Percentiles rank a stretch among this genome's conserved stretches.
phyloP scores from a whole-genome alignment of 2,113 vertebrate genomes.

The Poicephalus gulielmi region DNA sequence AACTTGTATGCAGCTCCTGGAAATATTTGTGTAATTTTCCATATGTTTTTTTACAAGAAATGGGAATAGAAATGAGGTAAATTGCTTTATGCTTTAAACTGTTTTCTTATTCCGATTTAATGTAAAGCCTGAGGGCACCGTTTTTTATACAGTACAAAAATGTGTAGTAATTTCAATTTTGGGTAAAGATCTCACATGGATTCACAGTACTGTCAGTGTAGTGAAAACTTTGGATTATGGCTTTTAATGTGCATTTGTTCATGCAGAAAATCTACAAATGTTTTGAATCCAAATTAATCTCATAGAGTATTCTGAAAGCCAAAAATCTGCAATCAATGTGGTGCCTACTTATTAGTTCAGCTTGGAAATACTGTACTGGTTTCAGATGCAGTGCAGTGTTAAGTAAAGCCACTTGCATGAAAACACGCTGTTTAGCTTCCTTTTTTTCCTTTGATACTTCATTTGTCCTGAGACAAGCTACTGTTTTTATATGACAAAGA shows the following conservation, averaged over 20 bases:
- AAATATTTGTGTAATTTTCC: background rate
- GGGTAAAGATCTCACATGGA: background rate
- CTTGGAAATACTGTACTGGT: background rate
- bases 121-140: background rate
- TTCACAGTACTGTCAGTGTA: background rate
- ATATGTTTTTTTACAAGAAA: background rate
- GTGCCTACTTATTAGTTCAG: background rate
- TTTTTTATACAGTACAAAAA: background rate
- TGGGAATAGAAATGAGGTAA: background rate
- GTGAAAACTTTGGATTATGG: background rate
- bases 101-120: background rate
- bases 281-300: slow-evolving; percentile 9
- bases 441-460: background rate
- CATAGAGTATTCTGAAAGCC: background rate
- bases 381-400: background rate
- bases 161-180: background rate
- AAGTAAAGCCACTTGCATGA: background rate
- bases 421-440: background rate
- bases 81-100: background rate
- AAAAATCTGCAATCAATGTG: background rate
- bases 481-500: background rate
- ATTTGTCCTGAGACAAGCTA: background rate
- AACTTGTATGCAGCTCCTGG: too few relatives aligned
- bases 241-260: slow-evolving; percentile 7
- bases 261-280: slow-evolving; percentile 19